Evolutionary conservation across 2,888 invertebrate species (phyloP).

Genomic region (Troides helena): DNA sequence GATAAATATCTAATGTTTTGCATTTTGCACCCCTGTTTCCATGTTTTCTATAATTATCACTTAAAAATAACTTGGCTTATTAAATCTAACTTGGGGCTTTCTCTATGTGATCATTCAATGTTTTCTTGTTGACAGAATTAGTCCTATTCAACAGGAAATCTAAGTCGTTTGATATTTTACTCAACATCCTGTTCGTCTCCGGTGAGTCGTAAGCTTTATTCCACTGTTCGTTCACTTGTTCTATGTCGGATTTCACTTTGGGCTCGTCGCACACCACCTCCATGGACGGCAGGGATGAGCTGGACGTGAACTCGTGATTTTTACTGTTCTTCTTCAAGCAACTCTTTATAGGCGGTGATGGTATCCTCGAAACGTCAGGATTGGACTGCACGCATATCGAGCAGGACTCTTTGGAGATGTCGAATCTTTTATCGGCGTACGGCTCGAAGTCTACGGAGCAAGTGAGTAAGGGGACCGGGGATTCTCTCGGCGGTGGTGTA

Average conservation of each 20-base stretch:
- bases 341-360: constrained; percentile 69
- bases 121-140: constrained; percentile 52
- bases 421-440: constrained; percentile 54
- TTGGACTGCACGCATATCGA: constrained; percentile 66
- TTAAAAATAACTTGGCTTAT: constrained; percentile 34
- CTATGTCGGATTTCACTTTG: constrained; percentile 57
- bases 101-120: constrained; percentile 57
- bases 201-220: constrained; percentile 63
- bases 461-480: constrained; percentile 51
- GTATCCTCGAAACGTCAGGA: constrained; percentile 64
- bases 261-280: constrained; percentile 51
- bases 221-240: constrained; percentile 65
- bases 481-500: constrained; percentile 42
- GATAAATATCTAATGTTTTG: constrained; percentile 39
- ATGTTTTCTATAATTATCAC: constrained; percentile 43
- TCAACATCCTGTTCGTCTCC: constrained; percentile 83
- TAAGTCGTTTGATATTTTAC: constrained; percentile 90
- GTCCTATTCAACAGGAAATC: constrained; percentile 89
- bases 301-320: constrained; percentile 51
- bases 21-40: constrained; percentile 64
- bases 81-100: constrained; percentile 64
- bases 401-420: constrained; percentile 63
- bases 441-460: constrained; percentile 65
- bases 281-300: constrained; percentile 64
- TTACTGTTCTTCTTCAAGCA: constrained; percentile 66